A percentile compares a stretch with the other conserved stretches of the same genome.
These are phyloP conservation scores for Oryzias javanicus DNA, from an alignment of 2,113 vertebrate species.

Conservation along the genomic window DNA sequence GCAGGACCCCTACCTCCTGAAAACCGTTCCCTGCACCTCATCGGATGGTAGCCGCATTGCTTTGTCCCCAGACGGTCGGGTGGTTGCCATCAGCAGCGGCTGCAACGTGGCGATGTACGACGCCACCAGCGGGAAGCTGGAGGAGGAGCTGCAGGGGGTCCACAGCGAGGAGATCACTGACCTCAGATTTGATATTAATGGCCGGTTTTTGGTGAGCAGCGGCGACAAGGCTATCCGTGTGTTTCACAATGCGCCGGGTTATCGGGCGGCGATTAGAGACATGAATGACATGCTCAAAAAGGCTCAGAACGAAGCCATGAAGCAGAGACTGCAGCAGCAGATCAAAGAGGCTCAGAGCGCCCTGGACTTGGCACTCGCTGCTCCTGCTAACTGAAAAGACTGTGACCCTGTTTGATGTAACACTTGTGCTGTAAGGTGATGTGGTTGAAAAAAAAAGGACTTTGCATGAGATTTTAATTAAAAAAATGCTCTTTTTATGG, in stretches of 20 bases:
- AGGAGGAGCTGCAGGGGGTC: slow-evolving; percentile 81
- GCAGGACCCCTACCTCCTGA: slow-evolving; percentile 91
- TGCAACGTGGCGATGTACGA: slow-evolving; percentile 80
- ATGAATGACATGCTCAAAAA: slow-evolving; percentile 87
- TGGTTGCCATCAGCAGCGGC: slow-evolving; percentile 81
- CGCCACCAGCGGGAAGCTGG: slow-evolving; percentile 76
- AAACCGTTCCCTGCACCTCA: slow-evolving; percentile 78
- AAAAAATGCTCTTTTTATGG: slow-evolving; percentile 62
- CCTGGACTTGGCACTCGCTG: slow-evolving; percentile 76
- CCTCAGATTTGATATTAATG: slow-evolving; percentile 85
- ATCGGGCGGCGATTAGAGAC: slow-evolving; percentile 85
- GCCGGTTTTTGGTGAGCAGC: slow-evolving; percentile 84
- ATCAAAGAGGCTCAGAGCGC: slow-evolving; percentile 81
- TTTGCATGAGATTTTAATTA: slow-evolving; percentile 69
- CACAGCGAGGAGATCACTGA: slow-evolving; percentile 78
- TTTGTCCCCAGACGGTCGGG: slow-evolving; percentile 85
- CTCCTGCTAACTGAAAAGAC: slow-evolving; percentile 55
- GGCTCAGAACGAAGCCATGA: slow-evolving; percentile 81
- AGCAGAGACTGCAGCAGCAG: slow-evolving; percentile 88
- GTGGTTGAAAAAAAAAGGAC: slow-evolving; percentile 1
- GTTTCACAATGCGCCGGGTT: slow-evolving; percentile 88
- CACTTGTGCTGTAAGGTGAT: slow-evolving; percentile 12
- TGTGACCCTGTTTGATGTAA: neutral
- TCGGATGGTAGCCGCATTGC: slow-evolving; percentile 76
- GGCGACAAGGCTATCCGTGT: slow-evolving; percentile 86